Percentiles rank a stretch among this genome's conserved stretches.
Evolutionary conservation across 2,888 invertebrate genomes (phyloP).

Genomic region (Athetis lepigone): DNA sequence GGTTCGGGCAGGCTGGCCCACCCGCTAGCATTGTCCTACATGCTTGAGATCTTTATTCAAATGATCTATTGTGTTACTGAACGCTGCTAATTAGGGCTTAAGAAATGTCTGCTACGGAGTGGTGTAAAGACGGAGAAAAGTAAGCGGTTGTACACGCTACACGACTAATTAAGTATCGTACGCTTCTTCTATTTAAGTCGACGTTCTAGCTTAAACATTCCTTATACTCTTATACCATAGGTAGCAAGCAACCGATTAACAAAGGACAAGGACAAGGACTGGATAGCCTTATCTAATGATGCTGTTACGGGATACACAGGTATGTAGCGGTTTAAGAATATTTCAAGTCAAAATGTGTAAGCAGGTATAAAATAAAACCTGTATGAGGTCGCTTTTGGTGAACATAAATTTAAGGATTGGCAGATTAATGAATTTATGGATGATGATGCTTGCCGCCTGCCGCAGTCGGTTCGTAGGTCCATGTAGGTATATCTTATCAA

Average conservation of each 20-base stretch:
- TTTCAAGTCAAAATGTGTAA: background rate
- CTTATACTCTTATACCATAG: no score
- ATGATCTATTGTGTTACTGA: slow-evolving; percentile 67
- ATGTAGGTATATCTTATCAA: no score
- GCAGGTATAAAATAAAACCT: slow-evolving; percentile 15
- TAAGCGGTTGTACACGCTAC: slow-evolving; percentile 11
- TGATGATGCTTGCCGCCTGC: background rate
- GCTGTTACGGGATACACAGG: background rate
- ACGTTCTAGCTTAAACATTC: no score
- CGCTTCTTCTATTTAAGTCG: background rate
- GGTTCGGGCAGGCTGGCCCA: slow-evolving; percentile 64
- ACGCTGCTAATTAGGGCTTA: slow-evolving; percentile 65
- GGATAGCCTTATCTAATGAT: no score
- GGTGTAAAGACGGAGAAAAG: slow-evolving; percentile 11
- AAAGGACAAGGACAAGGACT: no score
- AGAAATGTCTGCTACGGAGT: slow-evolving; percentile 45
- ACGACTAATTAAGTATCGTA: slow-evolving; percentile 18
- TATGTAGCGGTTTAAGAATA: slow-evolving; percentile 8
- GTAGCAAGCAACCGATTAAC: no score
- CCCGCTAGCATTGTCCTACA: slow-evolving; percentile 70
- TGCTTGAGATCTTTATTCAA: slow-evolving; percentile 70
- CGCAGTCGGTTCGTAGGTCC: no score
- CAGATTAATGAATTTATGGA: background rate
- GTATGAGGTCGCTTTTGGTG: background rate
- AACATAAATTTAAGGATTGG: slow-evolving; percentile 3